These are phyloP conservation scores for Coturnix japonica DNA, from an alignment of 2,113 vertebrate species.

Conservation along the genomic window DNA sequence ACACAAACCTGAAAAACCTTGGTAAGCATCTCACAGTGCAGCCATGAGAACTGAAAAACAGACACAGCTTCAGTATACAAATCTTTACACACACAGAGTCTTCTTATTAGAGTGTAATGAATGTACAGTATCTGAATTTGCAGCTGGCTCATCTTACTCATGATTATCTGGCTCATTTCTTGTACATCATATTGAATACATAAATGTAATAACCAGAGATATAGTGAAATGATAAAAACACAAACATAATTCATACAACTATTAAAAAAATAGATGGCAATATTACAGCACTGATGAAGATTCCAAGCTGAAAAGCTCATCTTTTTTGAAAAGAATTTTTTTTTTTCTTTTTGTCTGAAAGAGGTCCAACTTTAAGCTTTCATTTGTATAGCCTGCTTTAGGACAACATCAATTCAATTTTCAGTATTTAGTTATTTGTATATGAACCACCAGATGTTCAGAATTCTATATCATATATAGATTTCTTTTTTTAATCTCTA, in stretches of 20 bases:
- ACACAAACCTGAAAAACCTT: neutral
- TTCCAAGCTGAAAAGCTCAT: neutral
- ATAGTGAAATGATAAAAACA: neutral
- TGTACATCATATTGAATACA: neutral
- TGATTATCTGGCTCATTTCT: slow-evolving; percentile 55
- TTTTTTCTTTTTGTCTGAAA: neutral
- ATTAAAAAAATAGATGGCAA: neutral
- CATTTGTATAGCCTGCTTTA: neutral
- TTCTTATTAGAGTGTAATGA: neutral
- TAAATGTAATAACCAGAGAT: slow-evolving; percentile 18
- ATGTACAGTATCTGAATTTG: slow-evolving; percentile 43
- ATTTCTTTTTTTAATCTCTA: neutral
- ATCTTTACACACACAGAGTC: neutral
- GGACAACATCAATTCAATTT: neutral
- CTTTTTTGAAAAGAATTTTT: neutral
- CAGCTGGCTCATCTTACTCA: slow-evolving; percentile 31
- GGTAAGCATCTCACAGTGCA: neutral
- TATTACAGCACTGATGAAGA: neutral
- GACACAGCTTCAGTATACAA: neutral
- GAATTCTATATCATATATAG: neutral
- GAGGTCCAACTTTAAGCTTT: neutral
- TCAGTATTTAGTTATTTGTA: neutral
- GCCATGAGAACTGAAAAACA: neutral
- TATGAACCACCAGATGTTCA: neutral
- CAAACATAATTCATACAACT: neutral